Percentiles rank a stretch among this genome's conserved stretches.
These are phyloP conservation scores for Phaethon lepturus DNA, from an alignment of 2,113 vertebrate genomes.

Conservation along the genomic window DNA sequence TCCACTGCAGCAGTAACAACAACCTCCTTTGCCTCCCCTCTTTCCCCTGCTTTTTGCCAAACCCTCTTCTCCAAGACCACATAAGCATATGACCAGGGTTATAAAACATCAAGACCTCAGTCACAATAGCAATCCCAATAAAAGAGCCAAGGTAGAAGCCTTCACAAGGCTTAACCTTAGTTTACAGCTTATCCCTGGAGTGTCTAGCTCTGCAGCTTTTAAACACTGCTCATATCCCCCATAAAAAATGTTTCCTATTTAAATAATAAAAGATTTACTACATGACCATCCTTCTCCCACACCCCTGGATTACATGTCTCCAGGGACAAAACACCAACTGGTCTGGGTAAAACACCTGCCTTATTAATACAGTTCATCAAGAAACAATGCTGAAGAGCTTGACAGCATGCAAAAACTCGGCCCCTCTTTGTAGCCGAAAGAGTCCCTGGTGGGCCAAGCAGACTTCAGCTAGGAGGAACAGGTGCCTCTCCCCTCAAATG, in stretches of 20 bases:
- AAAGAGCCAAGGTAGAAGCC: conserved; percentile 54
- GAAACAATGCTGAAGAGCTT: neutral
- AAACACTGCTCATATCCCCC: neutral
- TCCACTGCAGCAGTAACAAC: conserved; percentile 36
- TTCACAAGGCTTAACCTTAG: neutral
- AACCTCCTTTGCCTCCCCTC: neutral
- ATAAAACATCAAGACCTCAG: conserved; percentile 75
- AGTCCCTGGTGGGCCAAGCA: neutral
- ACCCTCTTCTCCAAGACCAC: neutral
- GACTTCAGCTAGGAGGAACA: neutral
- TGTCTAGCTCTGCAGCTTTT: conserved; percentile 25
- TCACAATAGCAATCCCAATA: conserved; percentile 45
- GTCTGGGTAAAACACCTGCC: conserved; percentile 9
- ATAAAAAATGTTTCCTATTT: conserved; percentile 25
- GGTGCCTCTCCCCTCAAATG: neutral
- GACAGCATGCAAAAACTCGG: neutral
- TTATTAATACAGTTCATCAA: neutral
- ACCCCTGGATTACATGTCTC: neutral
- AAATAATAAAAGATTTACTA: conserved; percentile 37
- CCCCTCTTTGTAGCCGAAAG: neutral
- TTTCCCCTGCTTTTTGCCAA: neutral
- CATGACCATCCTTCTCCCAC: neutral
- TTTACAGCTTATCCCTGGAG: conserved; percentile 29
- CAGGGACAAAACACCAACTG: neutral
- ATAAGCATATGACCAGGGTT: conserved; percentile 56